Evolutionary conservation across 2,113 vertebrate species (phyloP), one percentile per base, ranked within the genome.

Genomic region (Meriones unguiculatus): DNA sequence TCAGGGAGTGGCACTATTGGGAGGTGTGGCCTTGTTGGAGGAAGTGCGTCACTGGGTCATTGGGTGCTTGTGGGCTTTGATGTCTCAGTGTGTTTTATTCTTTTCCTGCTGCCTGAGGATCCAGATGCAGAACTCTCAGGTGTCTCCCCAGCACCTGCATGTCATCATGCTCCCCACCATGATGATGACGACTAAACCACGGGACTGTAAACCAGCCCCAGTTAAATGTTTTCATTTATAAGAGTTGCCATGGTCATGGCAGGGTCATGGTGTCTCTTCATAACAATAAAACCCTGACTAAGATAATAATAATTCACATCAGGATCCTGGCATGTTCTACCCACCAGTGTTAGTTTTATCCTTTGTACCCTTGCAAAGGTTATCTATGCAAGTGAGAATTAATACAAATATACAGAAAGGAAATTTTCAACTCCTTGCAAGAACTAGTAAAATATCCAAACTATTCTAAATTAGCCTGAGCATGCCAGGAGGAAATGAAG

Each of bases 391-490:
- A 94, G 75, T 12, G 30, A 95, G 32, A 15, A 85, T 90, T 54
- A 59, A 59, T 14, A 7, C 54, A 90, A 88, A 90, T 4, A 93
- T 11, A 89, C 2, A 84, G 65, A 90, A 78, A 73, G 28, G 62
- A 91, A 89, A 90, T 89, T 67, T 46, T 92, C 28, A 93, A 52
- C 32, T 90, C 50, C 25, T 50, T 85, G 10, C 77, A 30, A 94
- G 52, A 92, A 84, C 18, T 72, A 41, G 67, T 65, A 38, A 67
- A 86, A 50, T 67, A 65, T 65, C 80, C 50, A 28, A 97, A 30
- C 35, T 75, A 87, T 62, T 38, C 80, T 92, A 87, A 76, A 76
- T 86, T 91, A 96, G 59, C 87, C 5, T 72, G 28, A 65, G 32
- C n/a, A 30, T 69, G 10, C 38, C 78, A 70, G 11, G 62, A 96